Evolutionary conservation across 2,888 invertebrate genomes (phyloP).

Genomic region (Pyrochroa serraticornis): DNA sequence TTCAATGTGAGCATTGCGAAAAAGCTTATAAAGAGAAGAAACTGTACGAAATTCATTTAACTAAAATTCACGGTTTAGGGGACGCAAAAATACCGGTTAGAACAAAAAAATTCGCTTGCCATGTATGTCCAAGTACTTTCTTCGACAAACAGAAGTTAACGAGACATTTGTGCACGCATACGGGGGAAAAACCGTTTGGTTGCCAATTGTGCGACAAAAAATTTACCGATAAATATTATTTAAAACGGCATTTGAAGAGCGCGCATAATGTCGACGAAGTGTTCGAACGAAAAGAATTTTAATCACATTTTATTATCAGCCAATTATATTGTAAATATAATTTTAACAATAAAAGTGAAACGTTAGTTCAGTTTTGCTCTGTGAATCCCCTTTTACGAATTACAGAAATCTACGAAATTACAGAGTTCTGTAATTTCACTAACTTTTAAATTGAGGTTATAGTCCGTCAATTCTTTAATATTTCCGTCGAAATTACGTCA

Average conservation of each 20-base stretch:
- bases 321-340: too few species aligned
- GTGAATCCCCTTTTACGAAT: too few species aligned
- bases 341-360: too few species aligned
- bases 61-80: conserved; percentile 56
- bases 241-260: conserved; percentile 46
- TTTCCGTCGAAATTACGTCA: too few species aligned
- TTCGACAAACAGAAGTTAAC: conserved; percentile 46
- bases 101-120: conserved; percentile 51
- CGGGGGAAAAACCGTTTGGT: conserved; percentile 45
- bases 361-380: too few species aligned
- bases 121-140: conserved; percentile 54
- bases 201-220: conserved; percentile 45
- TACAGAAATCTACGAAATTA: too few species aligned
- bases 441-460: too few species aligned
- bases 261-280: conserved; percentile 36
- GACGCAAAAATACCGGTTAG: conserved; percentile 51
- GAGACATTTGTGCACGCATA: conserved; percentile 46
- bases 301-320: too few species aligned
- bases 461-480: too few species aligned
- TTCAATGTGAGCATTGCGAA: conserved; percentile 60
- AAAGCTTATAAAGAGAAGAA: conserved; percentile 61
- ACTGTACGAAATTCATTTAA: conserved; percentile 59
- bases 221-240: conserved; percentile 48
- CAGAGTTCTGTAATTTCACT: too few species aligned
- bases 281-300: neutral